Evolutionary conservation across 2,113 vertebrate genomes (phyloP).

Genomic region (Pangasianodon hypophthalmus): DNA sequence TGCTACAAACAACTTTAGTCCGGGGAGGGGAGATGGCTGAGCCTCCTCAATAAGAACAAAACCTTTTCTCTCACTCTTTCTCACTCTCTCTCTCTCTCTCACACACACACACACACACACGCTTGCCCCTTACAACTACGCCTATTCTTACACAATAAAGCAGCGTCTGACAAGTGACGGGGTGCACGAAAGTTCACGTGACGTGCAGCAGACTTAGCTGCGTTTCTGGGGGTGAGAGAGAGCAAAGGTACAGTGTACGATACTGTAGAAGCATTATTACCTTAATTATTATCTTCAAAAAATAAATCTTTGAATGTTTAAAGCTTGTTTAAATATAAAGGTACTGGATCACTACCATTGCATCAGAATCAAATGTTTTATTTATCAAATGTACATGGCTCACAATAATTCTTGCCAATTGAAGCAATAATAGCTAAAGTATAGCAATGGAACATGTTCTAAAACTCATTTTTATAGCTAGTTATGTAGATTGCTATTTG

Average conservation of each 20-base stretch:
- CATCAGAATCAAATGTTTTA: neutral
- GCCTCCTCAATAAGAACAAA: constrained; percentile 73
- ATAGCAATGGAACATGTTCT: neutral
- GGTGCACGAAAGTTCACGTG: constrained; percentile 45
- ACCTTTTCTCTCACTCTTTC: constrained; percentile 44
- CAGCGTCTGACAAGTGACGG: constrained; percentile 50
- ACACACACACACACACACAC: constrained; percentile 33
- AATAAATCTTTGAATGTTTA: neutral
- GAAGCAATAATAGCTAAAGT: neutral
- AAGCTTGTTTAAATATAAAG: neutral
- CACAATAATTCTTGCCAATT: neutral
- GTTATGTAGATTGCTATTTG: neutral
- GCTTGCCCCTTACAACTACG: constrained; percentile 47
- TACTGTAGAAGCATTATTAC: neutral
- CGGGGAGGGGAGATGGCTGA: constrained; percentile 69
- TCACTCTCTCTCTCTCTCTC: constrained; percentile 34
- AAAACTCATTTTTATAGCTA: neutral
- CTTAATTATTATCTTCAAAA: neutral
- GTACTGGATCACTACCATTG: neutral
- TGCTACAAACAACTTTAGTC: constrained; percentile 79
- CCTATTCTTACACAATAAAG: constrained; percentile 54
- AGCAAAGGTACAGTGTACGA: neutral
- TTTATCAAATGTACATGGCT: neutral
- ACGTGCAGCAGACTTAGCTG: constrained; percentile 31
- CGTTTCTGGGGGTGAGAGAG: constrained; percentile 4